Evolutionary conservation across 2,888 invertebrate genomes (phyloP).

Genomic region (Eupithecia exiguata): DNA sequence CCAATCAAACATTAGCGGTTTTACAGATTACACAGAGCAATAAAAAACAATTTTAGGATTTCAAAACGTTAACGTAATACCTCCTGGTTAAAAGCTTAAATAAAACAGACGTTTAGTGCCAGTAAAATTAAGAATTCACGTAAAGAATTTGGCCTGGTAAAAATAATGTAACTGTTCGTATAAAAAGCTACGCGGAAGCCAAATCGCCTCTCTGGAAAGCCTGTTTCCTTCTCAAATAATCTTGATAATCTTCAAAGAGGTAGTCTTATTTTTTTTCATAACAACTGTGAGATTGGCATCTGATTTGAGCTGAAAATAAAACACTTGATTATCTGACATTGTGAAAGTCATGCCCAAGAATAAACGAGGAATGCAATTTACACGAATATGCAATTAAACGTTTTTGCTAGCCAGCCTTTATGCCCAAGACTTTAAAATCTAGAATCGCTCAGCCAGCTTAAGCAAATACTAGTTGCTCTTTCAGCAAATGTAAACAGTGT

Average conservation of each 20-base stretch:
- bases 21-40: slow-evolving; percentile 49
- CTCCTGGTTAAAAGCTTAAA: slow-evolving; percentile 49
- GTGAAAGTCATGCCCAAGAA: slow-evolving; percentile 35
- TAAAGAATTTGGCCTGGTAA: slow-evolving; percentile 36
- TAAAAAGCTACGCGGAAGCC: slow-evolving; percentile 12
- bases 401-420: slow-evolving; percentile 11
- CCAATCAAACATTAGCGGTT: slow-evolving; percentile 44
- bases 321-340: slow-evolving; percentile 29
- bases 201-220: background rate
- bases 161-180: slow-evolving; percentile 23
- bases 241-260: background rate
- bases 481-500: slow-evolving; percentile 38
- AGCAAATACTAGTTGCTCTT: slow-evolving; percentile 12
- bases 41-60: slow-evolving; percentile 54
- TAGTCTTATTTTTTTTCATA: background rate
- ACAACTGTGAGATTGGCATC: background rate
- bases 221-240: background rate
- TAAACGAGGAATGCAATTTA: slow-evolving; percentile 40
- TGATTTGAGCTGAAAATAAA: slow-evolving; percentile 1
- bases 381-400: slow-evolving; percentile 27
- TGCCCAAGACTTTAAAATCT: slow-evolving; percentile 11
- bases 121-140: slow-evolving; percentile 51
- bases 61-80: slow-evolving; percentile 43
- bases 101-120: slow-evolving; percentile 52
- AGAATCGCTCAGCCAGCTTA: slow-evolving; percentile 23